Conservation (phyloP, 2,797 vertebrate species). For the Sternotherus odoratus region DNA sequence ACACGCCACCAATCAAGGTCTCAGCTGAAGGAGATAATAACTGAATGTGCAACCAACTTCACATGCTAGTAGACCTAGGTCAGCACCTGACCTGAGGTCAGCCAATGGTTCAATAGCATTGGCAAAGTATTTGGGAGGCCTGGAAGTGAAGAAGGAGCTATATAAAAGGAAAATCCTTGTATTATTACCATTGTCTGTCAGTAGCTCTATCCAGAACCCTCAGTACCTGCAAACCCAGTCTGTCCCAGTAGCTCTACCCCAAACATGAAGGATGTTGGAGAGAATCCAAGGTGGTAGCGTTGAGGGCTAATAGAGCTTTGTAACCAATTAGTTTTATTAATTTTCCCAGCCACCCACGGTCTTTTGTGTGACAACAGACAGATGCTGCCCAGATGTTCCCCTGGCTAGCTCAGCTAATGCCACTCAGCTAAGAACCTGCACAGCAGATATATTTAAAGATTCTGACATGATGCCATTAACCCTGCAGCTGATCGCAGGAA, state of each 20-base stretch:
- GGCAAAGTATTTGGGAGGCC: background rate
- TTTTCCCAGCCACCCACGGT: constrained; percentile 50
- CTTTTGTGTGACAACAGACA: constrained; percentile 64
- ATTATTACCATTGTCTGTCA: background rate
- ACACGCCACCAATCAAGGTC: background rate
- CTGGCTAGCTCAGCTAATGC: constrained; percentile 39
- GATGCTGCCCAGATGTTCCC: constrained; percentile 72
- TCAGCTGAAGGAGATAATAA: background rate
- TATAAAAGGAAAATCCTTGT: background rate
- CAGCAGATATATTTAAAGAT: constrained; percentile 57
- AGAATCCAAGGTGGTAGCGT: constrained; percentile 49
- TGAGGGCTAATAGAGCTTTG: constrained; percentile 59
- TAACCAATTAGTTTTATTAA: constrained; percentile 74
- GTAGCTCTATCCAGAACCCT: background rate
- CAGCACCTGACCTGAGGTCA: background rate
- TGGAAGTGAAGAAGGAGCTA: background rate
- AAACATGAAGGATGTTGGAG: constrained; percentile 10
- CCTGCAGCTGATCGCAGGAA: constrained; percentile 32
- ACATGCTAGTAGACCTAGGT: background rate
- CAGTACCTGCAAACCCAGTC: background rate
- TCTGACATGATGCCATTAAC: constrained; percentile 63
- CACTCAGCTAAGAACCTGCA: constrained; percentile 49
- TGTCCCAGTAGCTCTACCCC: background rate
- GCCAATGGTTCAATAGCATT: background rate
- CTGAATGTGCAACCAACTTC: background rate